Base-by-base conservation (phyloP, 2,113 vertebrate species). In the Calidris pugnax region DNA sequence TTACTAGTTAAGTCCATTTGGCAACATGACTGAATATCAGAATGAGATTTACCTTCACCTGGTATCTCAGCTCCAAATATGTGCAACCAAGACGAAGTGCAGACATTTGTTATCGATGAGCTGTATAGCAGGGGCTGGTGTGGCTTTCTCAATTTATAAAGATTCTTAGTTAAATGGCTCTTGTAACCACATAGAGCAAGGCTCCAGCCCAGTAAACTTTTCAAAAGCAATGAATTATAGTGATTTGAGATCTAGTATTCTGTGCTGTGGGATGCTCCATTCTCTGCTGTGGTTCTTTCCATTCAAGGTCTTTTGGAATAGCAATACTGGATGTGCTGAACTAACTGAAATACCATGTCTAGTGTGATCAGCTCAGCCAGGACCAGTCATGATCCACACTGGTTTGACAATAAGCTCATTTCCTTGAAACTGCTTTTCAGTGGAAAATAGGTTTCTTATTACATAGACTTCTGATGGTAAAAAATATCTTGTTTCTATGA, bases 11-110 rank as follows among this genome's bases (percentile, higher is more conserved):
- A 10, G 35, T 24, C 12, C 6, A 15, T 39, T 56, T 43, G 45
- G 21, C 28, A 62, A 23, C n/a, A 4, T 0, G 0, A 17, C 14
- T 33, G 53, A 55, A 55, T 2, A 7, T 18, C 32, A 67, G 60
- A 80, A 41, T 11, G 27, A 62, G 37, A 41, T 62, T 92, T 48
- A 22, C 9, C 35, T 11, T 24, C 32, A 14, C 12, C 35, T 27
- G 22, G 5, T 68, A 12, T 15, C 33, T 28, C 22, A 47, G 48
- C 48, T 71, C 35, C 30, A 48, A 21, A 48, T 11, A 30, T 8
- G 11, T 6, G 50, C 37, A 73, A 9, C 19, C 19, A 15, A 45
- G 33, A 47, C 10, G 53, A 48, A 69, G 47, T 5, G 2, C 37
- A 75, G 64, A 3, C 3, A 1, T 48, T 30, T 28, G 21, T 11